Evolutionary conservation across 2,888 invertebrate species (phyloP).

Genomic region (Chirona hameri): DNA sequence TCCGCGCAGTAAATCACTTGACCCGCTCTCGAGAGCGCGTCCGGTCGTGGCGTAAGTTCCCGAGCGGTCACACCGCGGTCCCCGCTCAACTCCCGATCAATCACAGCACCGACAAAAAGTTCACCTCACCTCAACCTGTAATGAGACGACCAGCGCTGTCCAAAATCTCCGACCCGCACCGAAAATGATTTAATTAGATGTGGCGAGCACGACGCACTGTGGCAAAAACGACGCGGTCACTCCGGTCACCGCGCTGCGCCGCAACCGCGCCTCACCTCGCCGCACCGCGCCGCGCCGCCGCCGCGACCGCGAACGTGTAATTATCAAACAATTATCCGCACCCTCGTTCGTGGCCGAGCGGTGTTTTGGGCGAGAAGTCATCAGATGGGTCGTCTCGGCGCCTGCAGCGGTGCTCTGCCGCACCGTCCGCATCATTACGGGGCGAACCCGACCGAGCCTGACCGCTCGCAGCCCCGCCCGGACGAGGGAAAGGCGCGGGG

Average conservation of each 20-base stretch:
- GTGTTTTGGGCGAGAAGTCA: slow-evolving; percentile 24
- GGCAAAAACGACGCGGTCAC: background rate
- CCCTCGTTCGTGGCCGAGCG: background rate
- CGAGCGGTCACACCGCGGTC: too few relatives aligned
- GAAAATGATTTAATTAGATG: background rate
- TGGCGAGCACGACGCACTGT: background rate
- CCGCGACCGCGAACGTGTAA: background rate
- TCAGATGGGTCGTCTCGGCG: background rate
- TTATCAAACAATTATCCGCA: slow-evolving; percentile 7
- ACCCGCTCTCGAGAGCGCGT: background rate
- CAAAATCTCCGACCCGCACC: background rate
- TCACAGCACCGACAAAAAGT: too few relatives aligned
- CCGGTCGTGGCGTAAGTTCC: too few relatives aligned
- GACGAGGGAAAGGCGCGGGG: background rate
- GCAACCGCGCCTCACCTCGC: too few relatives aligned
- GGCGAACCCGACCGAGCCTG: background rate
- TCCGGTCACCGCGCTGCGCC: background rate
- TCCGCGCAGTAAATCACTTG: background rate
- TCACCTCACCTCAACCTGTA: too few relatives aligned
- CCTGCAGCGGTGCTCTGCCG: background rate
- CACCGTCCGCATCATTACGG: background rate
- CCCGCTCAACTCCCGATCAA: too few relatives aligned
- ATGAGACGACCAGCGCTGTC: too few relatives aligned
- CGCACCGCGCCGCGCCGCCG: too few relatives aligned
- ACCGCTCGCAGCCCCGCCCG: too few relatives aligned